Evolutionary conservation across 2,797 vertebrate genomes (phyloP), one percentile per base, ranked within the genome.

Genomic region (Xenopus petersii): DNA sequence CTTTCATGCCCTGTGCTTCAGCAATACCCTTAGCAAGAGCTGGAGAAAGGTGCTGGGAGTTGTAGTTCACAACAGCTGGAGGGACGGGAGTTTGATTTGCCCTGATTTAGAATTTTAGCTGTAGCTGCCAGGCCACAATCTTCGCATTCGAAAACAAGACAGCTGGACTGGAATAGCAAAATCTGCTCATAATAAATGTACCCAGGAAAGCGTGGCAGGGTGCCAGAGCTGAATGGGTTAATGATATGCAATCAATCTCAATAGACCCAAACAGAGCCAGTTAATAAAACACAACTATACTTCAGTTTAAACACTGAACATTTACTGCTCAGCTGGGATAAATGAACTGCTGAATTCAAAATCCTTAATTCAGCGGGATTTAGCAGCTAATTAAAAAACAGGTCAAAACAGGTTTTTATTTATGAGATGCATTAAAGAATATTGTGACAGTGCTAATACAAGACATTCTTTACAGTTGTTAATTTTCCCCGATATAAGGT

Each of bases 181-280:
- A 72, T 56, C 55, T 49, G 67, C 75, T 62, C 21, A 60, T 60
- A 2, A 26, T 60, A 60, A 60, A 24, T 26, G 2, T 26, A 26
- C 12, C 21, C 58, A 60, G 21, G 17, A 16, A 46, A 2, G 2
- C 2, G 11, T 6, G n/a, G 24, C 5, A 48, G 56, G 26, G 36
- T 17, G 12, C 5, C 36, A 15, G 63, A 24, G 33, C 17, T 54
- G 21, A 71, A 71, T 30, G 55, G 9, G 21, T 83, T 84, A 83
- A 88, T 81, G 81, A 86, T 84, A 65, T 48, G 79, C 75, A 81
- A 82, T 83, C 73, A 77, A 84, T 83, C 84, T 83, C 87, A 73
- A 26, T 77, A 83, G 82, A 81, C 77, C 68, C 60, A 33, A 83
- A 82, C 82, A 80, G 82, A 56, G 70, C 82, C 79, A 62, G 80